Conservation (phyloP, 1,140 invertebrate genomes). For the Drosophila kohkoa region DNA sequence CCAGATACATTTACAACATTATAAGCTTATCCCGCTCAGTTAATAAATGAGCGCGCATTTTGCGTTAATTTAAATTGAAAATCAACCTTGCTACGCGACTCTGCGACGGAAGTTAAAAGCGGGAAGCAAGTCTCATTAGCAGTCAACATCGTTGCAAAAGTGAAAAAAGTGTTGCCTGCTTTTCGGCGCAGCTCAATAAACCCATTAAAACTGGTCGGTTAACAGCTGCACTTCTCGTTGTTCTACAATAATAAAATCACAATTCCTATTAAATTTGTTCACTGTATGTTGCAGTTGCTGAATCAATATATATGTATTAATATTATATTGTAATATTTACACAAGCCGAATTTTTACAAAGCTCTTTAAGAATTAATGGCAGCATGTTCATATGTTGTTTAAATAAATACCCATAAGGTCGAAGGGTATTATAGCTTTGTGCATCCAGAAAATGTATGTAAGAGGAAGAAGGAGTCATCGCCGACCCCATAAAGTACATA, state of each 20-base stretch:
- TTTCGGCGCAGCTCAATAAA: constrained; percentile 44
- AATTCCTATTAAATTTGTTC: background rate
- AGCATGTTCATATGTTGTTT: too few species aligned
- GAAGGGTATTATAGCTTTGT: too few species aligned
- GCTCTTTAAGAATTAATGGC: too few species aligned
- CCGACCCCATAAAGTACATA: too few species aligned
- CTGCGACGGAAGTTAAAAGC: background rate
- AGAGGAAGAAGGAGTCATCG: too few species aligned
- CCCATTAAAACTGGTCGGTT: constrained; percentile 33
- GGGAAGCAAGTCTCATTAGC: constrained; percentile 59
- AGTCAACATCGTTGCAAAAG: constrained; percentile 32
- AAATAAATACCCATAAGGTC: too few species aligned
- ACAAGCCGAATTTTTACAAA: too few species aligned
- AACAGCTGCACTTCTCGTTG: constrained; percentile 32
- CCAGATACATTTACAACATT: background rate
- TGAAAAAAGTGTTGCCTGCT: constrained; percentile 33
- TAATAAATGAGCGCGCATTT: constrained; percentile 47
- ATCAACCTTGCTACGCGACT: constrained; percentile 42
- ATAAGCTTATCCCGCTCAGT: constrained; percentile 20
- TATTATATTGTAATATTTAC: too few species aligned
- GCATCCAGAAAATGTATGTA: too few species aligned
- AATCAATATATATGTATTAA: too few species aligned
- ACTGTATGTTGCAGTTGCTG: too few species aligned
- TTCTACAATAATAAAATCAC: background rate
- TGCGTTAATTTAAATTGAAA: constrained; percentile 74